Percentiles rank a stretch among this genome's conserved stretches.
phyloP scores from a whole-genome alignment of 2,797 vertebrate species.

The Schizopygopsis pylzovi region DNA sequence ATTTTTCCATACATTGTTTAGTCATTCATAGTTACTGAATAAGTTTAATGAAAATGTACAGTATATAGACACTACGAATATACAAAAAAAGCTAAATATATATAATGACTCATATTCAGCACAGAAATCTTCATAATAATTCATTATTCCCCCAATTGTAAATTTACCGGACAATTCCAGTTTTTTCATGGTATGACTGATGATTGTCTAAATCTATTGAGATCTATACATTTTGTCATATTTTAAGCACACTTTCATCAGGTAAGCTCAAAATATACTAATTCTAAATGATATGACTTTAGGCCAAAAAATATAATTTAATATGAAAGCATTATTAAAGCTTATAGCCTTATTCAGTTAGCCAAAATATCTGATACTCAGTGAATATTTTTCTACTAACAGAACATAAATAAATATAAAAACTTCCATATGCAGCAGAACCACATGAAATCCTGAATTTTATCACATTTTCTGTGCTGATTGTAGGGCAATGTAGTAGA shows the following conservation, averaged over 20 bases:
- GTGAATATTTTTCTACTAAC: not conserved
- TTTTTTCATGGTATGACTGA: not conserved
- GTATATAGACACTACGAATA: not conserved
- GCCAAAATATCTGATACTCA: not conserved
- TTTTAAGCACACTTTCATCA: not conserved
- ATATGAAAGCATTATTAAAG: not conserved
- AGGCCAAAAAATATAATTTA: not conserved
- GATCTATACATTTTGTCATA: not conserved
- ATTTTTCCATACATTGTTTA: not conserved
- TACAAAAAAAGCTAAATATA: not conserved
- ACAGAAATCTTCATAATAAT: not conserved
- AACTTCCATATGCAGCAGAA: not conserved
- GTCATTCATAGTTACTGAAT: not conserved
- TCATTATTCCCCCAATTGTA: not conserved
- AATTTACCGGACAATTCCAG: not conserved
- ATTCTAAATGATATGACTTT: not conserved
- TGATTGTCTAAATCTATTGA: not conserved
- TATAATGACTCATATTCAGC: not conserved
- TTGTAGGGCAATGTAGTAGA: not conserved
- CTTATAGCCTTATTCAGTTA: not conserved
- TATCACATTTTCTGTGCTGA: not conserved
- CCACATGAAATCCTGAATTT: not conserved
- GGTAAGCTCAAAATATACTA: not conserved
- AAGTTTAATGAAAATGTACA: not conserved
- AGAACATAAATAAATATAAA: not conserved